A percentile compares a stretch with the other conserved stretches of the same genome.
Evolutionary conservation across 2,888 invertebrate genomes (phyloP).

Genomic region (Loripinus fragilis): DNA sequence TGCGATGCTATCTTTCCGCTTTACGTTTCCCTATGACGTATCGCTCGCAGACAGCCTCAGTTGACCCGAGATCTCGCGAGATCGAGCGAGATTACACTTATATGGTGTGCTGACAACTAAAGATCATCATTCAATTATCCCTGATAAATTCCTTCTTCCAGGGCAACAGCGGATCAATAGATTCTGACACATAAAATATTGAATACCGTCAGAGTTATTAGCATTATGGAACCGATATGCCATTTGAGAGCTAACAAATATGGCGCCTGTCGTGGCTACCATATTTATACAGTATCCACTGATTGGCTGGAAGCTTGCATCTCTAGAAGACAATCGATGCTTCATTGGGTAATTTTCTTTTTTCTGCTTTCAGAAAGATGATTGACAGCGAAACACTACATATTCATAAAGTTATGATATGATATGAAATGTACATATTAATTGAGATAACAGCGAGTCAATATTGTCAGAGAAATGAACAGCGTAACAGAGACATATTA

Average conservation of each 20-base stretch:
- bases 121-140: slow-evolving; percentile 55
- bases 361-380: slow-evolving; percentile 13
- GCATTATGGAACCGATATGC: slow-evolving; percentile 52
- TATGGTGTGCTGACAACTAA: slow-evolving; percentile 46
- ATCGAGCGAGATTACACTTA: slow-evolving; percentile 46
- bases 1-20: slow-evolving; percentile 43
- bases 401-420: slow-evolving; percentile 38
- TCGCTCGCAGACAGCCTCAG: slow-evolving; percentile 40
- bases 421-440: slow-evolving; percentile 21
- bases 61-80: slow-evolving; percentile 46
- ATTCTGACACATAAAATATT: slow-evolving; percentile 46
- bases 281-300: not conserved
- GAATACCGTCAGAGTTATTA: slow-evolving; percentile 33
- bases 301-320: not conserved
- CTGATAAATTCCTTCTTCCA: slow-evolving; percentile 53
- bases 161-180: slow-evolving; percentile 44
- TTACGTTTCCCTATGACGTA: slow-evolving; percentile 41
- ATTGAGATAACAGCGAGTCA: slow-evolving; percentile 1
- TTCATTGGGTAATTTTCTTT: not conserved
- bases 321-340: not conserved
- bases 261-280: slow-evolving; percentile 24
- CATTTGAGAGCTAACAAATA: slow-evolving; percentile 35
- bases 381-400: slow-evolving; percentile 36
- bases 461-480: not conserved
- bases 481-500: not conserved